Base-by-base conservation (phyloP, 2,797 vertebrate species). In the Gymnothorax javanicus region DNA sequence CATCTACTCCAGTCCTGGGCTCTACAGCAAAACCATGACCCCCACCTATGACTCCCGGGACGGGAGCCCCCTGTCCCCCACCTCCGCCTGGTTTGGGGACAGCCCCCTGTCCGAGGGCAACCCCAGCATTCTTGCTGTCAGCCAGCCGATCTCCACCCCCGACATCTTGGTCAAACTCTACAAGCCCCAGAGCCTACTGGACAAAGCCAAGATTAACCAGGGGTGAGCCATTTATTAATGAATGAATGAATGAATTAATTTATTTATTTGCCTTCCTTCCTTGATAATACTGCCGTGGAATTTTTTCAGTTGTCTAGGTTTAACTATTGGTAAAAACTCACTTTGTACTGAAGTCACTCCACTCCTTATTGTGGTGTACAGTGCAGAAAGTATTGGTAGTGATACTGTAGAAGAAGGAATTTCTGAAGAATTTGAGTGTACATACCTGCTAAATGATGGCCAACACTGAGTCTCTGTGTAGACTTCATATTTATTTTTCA, bases 11-110 rank as follows among this genome's bases (percentile, higher is more conserved):
- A 99, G 99, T 94, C 98, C 99, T 79, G 99, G 99, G 89, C 95
- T 99, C 73, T 99, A 99, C 93, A 99, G 99, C 93, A 99, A 99
- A 95, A 99, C 99, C 8, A 99, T 99, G 99, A 99, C 99, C 0
- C 99, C 99, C 20, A 99, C 98, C 81, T 99, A 99, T 12, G 98
- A 99, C 92, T 97, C 99, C 69, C 96, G 99, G 60, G 99, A 99
- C 5, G 99, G 99, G 89, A 99, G 99, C 88, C 99, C 99, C 13
- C 94, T 99, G 88, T 99, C 98, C 0, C 98, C 99, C 83, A 99
- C 99, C 81, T 96, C 98, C 0, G 98, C 98, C 86, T 99, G 99
- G 99, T 99, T 99, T 12, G 99, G 98, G 33, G 99, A 99, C 94
- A 99, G 98, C 86, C 98, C 98, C 43, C 94, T 99, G 88, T 99